Base-by-base conservation (phyloP, 2,113 vertebrate genomes). In the Chroicocephalus ridibundus region DNA sequence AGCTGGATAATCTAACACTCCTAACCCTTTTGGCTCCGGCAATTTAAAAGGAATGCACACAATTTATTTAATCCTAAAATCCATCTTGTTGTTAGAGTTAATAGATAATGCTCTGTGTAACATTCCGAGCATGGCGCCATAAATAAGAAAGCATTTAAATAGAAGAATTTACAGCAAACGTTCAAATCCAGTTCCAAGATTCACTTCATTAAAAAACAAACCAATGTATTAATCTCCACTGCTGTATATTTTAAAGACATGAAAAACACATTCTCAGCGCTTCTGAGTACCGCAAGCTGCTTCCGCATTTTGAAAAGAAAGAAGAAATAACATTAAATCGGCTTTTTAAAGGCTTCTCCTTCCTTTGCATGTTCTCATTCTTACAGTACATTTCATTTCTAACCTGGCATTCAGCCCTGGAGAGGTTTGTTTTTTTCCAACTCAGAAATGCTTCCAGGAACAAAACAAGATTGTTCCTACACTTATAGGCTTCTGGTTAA, bases 81-180 rank as follows among this genome's bases (percentile, higher is more conserved):
- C 62, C 71, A 60, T 88, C 89, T 86, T 78, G 31, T 61, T 62
- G 70, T 75, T 86, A 52, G n/a, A 94, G 68, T 90, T 88, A 90
- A 83, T 34, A 93, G 78, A 82, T 96, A 91, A 91, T 80, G 75
- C 58, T 88, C 44, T n/a, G 62, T 72, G 57, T 76, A 87, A 52
- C 34, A 88, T 87, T 91, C 82, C 42, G 80, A 96, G 79, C 66
- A n/a, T 51, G 49, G 40, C 0, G 0, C 78, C 55, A 62, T 72
- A 85, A 95, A 85, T 85, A 80, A 91, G 91, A 84, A 89, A 96
- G 66, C 44, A 77, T 82, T 96, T 90, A 93, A 93, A 88, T 85
- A 88, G 32, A 87, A 89, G 40, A 51, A 32, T 77, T 74, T 46
- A 55, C 61, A 86, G 76, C 57, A 86, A 93, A 86, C 13, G 10